Evolutionary conservation across 2,888 invertebrate species (phyloP).

Genomic region (Xestia c-nigrum): DNA sequence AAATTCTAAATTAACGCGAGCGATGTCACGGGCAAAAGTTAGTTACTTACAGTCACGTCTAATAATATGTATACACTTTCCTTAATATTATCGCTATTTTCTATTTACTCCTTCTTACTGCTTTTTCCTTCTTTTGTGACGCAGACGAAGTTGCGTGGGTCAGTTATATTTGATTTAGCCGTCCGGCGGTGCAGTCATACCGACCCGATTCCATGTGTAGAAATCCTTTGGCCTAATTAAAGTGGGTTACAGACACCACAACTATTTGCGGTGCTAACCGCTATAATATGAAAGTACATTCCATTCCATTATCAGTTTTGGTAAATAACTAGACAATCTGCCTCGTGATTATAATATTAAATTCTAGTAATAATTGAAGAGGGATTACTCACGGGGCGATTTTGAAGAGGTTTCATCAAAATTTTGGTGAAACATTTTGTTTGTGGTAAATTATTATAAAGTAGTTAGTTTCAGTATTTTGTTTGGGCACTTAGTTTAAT

Average conservation of each 20-base stretch:
- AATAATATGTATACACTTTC: too few relatives aligned
- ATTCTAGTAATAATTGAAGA: neutral
- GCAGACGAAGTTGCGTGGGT: too few relatives aligned
- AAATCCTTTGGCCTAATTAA: constrained; percentile 27
- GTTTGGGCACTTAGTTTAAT: neutral
- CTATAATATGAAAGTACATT: neutral
- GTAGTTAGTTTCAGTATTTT: neutral
- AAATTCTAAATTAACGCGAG: too few relatives aligned
- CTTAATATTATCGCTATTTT: too few relatives aligned
- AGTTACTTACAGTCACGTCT: too few relatives aligned
- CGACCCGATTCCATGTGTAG: neutral
- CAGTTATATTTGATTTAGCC: neutral
- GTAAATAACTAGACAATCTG: neutral
- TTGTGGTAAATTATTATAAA: neutral
- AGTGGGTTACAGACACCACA: constrained; percentile 11
- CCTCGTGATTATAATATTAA: neutral
- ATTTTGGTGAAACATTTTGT: constrained; percentile 2
- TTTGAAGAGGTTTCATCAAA: constrained; percentile 13
- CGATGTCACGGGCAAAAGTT: too few relatives aligned
- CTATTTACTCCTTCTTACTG: too few relatives aligned
- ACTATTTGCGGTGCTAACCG: constrained; percentile 18
- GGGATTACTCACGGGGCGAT: neutral
- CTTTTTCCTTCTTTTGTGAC: too few relatives aligned
- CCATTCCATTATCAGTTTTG: constrained; percentile 10
- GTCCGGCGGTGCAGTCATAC: neutral